These are phyloP conservation scores for Gambelia wislizenii DNA, from an alignment of 2,797 vertebrate genomes.

Conservation along the genomic window DNA sequence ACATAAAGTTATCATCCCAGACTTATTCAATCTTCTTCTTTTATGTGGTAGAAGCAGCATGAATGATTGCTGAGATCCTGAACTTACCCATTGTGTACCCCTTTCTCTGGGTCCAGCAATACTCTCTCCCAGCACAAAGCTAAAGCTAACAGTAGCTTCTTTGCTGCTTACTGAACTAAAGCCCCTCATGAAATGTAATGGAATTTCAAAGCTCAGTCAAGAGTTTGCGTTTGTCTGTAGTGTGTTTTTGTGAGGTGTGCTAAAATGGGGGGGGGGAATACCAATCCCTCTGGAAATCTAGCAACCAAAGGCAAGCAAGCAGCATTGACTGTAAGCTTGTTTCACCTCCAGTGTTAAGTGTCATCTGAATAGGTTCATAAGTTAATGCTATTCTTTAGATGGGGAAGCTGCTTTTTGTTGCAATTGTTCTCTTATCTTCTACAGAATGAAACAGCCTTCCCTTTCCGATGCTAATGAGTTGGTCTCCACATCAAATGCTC, in stretches of 20 bases:
- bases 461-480: conserved; percentile 39
- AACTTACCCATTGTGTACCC: background rate
- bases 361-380: background rate
- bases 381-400: conserved; percentile 24
- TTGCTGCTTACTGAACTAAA: background rate
- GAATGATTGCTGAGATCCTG: background rate
- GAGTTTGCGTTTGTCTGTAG: background rate
- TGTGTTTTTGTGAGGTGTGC: background rate
- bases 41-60: background rate
- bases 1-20: too few species aligned
- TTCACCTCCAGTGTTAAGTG: conserved; percentile 1
- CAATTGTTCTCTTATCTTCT: conserved; percentile 17
- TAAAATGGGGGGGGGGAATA: background rate
- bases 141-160: background rate
- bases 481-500: conserved; percentile 26
- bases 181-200: background rate
- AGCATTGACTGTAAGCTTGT: background rate
- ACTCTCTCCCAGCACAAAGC: background rate
- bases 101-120: background rate
- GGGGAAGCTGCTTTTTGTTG: conserved; percentile 27
- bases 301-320: background rate
- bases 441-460: conserved; percentile 21
- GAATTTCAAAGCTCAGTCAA: background rate
- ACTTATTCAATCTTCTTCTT: background rate
- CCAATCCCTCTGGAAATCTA: background rate